These are phyloP conservation scores for Orthosia incerta DNA, from an alignment of 2,888 invertebrate species.

Conservation along the genomic window DNA sequence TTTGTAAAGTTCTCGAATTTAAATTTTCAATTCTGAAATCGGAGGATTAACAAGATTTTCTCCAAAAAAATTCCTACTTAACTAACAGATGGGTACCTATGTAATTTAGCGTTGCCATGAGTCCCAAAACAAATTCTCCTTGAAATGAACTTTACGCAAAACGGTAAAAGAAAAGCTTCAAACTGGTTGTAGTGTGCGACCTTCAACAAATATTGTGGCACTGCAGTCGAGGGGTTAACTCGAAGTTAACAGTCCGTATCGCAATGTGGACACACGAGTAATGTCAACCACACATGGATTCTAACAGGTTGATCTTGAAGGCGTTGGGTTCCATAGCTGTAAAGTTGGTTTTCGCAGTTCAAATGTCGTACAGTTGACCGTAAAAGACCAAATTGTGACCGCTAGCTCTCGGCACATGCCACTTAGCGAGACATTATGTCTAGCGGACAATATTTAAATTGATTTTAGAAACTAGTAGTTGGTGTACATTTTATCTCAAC, in stretches of 20 bases:
- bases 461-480: slow-evolving; percentile 25
- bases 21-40: too few species aligned
- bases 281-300: neutral
- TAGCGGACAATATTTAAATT: slow-evolving; percentile 35
- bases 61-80: neutral
- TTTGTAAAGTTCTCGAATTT: too few species aligned
- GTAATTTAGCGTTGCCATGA: neutral
- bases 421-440: slow-evolving; percentile 47
- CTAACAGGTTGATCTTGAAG: neutral
- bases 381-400: slow-evolving; percentile 45
- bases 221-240: slow-evolving; percentile 48
- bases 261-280: slow-evolving; percentile 35
- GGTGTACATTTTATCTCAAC: neutral
- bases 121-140: slow-evolving; percentile 32
- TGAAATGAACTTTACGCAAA: slow-evolving; percentile 50
- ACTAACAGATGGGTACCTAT: neutral
- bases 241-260: slow-evolving; percentile 30
- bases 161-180: slow-evolving; percentile 65
- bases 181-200: slow-evolving; percentile 67
- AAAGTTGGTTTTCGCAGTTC: neutral
- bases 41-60: too few species aligned
- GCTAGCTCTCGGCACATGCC: slow-evolving; percentile 41
- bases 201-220: slow-evolving; percentile 74
- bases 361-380: neutral
- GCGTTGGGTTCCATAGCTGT: neutral